A percentile compares a stretch with the other conserved stretches of the same genome.
Evolutionary conservation across 2,113 vertebrate genomes (phyloP).

Genomic region (Austrofundulus limnaeus): DNA sequence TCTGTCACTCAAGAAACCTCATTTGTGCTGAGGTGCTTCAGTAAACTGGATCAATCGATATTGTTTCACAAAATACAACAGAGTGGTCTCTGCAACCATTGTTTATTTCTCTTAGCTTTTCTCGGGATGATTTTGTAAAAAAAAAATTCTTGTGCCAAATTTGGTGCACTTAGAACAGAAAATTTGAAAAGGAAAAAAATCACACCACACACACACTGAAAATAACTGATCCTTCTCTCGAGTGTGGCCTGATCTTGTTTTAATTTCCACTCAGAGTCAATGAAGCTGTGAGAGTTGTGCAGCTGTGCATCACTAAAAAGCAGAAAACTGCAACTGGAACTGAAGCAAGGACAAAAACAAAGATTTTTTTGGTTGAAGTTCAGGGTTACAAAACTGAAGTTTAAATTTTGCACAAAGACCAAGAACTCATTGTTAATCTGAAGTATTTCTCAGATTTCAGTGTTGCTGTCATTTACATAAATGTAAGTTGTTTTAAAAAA

Average conservation of each 20-base stretch:
- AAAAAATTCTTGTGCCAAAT: slow-evolving; percentile 8
- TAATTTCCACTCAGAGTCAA: slow-evolving; percentile 5
- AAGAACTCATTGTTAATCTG: not conserved
- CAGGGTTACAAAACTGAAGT: not conserved
- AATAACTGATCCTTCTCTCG: slow-evolving; percentile 13
- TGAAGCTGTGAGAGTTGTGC: not conserved
- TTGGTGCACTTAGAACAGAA: not conserved
- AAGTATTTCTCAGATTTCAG: not conserved
- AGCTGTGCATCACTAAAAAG: not conserved
- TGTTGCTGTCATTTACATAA: not conserved
- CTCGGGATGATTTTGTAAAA: slow-evolving; percentile 3
- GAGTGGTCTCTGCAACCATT: slow-evolving; percentile 5
- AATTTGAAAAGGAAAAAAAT: not conserved
- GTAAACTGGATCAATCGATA: slow-evolving; percentile 26
- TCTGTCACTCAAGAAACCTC: slow-evolving; percentile 11
- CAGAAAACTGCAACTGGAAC: not conserved
- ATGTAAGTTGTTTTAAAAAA: not conserved
- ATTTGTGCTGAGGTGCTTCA: slow-evolving; percentile 15
- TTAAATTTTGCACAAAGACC: not conserved
- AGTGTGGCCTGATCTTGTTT: slow-evolving; percentile 24
- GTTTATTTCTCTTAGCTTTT: slow-evolving; percentile 5
- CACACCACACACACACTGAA: not conserved
- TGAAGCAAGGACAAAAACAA: not conserved
- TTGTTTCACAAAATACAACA: slow-evolving; percentile 2
- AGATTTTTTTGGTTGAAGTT: not conserved